phyloP scores from a whole-genome alignment of 2,113 vertebrate species.

The Oreochromis tanganicae region DNA sequence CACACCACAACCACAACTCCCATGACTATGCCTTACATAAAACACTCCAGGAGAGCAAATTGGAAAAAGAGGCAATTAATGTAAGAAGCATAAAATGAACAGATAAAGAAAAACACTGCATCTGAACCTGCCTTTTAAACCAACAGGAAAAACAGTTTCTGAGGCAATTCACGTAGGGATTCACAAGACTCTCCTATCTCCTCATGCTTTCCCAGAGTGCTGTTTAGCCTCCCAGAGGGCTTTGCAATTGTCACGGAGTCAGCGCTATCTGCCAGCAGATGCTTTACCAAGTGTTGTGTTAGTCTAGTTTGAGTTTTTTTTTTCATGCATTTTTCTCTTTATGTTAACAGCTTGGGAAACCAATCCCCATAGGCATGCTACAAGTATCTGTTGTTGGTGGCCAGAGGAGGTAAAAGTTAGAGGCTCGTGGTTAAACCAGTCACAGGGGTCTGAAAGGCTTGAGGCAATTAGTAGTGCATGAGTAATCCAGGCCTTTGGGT shows the following conservation, averaged over 20 bases:
- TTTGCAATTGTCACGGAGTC: slow-evolving; percentile 3
- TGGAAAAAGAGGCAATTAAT: slow-evolving; percentile 23
- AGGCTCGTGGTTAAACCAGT: slow-evolving; percentile 10
- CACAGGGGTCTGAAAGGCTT: slow-evolving; percentile 18
- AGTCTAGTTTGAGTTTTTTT: slow-evolving; percentile 1
- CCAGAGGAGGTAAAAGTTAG: slow-evolving; percentile 34
- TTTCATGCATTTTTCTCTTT: not conserved
- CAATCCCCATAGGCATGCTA: slow-evolving; percentile 7
- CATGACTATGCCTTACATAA: slow-evolving; percentile 1
- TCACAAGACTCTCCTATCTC: slow-evolving; percentile 6
- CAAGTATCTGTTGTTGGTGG: slow-evolving; percentile 7
- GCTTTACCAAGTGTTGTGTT: slow-evolving; percentile 39
- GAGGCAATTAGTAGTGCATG: not conserved
- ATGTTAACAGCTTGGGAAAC: slow-evolving; percentile 28
- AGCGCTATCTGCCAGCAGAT: slow-evolving; percentile 1
- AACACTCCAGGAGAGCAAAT: slow-evolving; percentile 15
- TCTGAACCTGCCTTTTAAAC: slow-evolving; percentile 28
- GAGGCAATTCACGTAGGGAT: not conserved
- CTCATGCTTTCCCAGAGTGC: slow-evolving; percentile 4
- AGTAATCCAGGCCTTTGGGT: slow-evolving; percentile 13
- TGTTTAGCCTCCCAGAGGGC: slow-evolving; percentile 8
- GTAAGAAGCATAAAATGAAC: not conserved
- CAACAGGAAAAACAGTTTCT: not conserved
- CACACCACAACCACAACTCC: not conserved
- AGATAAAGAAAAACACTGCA: not conserved